Percentiles rank a stretch among this genome's conserved stretches.
phyloP scores from a whole-genome alignment of 23 tunicate species.

The Phallusia fumigata region DNA sequence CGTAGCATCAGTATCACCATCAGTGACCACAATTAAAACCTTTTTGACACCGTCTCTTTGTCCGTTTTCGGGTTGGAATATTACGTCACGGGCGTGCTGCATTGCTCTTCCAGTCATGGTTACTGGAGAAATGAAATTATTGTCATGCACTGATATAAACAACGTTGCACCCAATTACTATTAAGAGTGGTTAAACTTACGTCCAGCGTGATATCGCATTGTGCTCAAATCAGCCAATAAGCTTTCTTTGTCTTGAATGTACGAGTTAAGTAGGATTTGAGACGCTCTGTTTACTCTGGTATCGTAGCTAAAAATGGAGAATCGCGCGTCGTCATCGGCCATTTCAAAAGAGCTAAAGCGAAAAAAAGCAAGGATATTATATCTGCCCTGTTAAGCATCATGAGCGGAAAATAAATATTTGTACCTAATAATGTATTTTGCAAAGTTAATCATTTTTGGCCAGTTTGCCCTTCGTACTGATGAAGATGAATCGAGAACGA shows the following conservation, averaged over 20 bases:
- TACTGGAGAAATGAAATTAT: neutral
- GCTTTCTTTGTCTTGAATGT: neutral
- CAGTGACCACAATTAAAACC: neutral
- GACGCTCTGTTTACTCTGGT: neutral
- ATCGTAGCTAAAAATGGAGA: neutral
- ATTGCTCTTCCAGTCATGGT: constrained; percentile 2
- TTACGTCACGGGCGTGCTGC: neutral
- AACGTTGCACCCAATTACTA: neutral
- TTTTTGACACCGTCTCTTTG: neutral
- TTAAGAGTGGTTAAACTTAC: neutral
- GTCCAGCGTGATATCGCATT: neutral
- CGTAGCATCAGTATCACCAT: neutral
- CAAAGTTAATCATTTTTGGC: neutral
- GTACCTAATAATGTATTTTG: neutral
- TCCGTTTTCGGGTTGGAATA: neutral
- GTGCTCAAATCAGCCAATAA: neutral
- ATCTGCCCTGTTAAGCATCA: neutral
- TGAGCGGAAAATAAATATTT: neutral
- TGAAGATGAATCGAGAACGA: neutral
- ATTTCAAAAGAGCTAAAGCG: neutral
- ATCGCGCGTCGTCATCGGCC: neutral
- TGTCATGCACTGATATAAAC: neutral
- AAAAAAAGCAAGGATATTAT: neutral
- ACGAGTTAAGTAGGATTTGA: neutral
- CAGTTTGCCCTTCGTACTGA: neutral